Base-by-base conservation (phyloP, 1,140 invertebrate genomes). In the Babylonia areolata region DNA sequence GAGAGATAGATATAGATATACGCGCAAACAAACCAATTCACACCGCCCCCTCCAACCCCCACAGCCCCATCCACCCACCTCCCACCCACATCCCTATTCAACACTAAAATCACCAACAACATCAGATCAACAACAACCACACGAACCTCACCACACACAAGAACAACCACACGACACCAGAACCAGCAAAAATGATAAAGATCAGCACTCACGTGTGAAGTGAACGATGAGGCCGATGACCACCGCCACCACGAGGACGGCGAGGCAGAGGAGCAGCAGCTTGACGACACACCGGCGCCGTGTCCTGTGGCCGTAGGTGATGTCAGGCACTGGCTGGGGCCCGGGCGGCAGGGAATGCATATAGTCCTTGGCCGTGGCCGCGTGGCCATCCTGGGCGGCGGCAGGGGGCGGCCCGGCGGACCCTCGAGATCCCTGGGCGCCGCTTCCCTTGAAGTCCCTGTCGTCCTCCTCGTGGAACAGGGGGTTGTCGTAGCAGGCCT, bases 401-500 rank as follows among this genome's bases (percentile, higher is more conserved):
- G 23, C 69, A 23, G 28, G 37, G n/a, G 42, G 11, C 40, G 84
- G 23, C 20, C 9, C 6, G 46, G 46, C 6, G 46, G 46, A 51
- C 9, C 9, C 46, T 51, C n/a, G n/a, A n/a, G n/a, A n/a, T n/a
- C n/a, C n/a, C n/a, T n/a, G 15, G 88, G 73, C 39, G 84, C 28
- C 69, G 39, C 58, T 58, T 28, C 78, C 82, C 31, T 79, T 73
- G 79, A 82, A 86, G 69, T 80, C 79, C 81, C 31, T 81, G 64
- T 79, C 88, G 78, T 82, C 73, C 77, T 89, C 88, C 79, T 91
- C 89, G 85, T 87, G 81, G 79, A 91, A 92, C 81, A 91, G 86
- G n/a, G 91, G 89, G 86, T 92, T 92, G 86, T 92, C 90, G 81
- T 91, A 92, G 85, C 91, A 92, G 33, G 91, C 91, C 90, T 92